These are phyloP conservation scores for Teinopalpus imperialis DNA, from an alignment of 2,888 invertebrate genomes.

Conservation along the genomic window DNA sequence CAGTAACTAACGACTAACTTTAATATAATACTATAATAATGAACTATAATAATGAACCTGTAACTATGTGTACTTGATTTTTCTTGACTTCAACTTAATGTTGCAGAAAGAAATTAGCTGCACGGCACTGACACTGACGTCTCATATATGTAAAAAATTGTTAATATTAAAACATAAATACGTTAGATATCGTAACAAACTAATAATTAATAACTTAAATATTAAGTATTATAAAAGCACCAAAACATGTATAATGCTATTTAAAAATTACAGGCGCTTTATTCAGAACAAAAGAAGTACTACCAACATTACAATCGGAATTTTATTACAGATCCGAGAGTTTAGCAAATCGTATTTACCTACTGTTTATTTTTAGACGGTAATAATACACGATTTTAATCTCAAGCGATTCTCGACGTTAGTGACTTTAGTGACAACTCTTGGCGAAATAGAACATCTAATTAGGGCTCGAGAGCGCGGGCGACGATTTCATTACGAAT, in stretches of 20 bases:
- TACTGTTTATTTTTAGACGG: constrained; percentile 5
- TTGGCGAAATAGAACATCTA: constrained; percentile 44
- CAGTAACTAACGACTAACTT: too few relatives aligned
- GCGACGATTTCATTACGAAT: constrained; percentile 71
- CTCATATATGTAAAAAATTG: too few relatives aligned
- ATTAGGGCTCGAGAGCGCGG: constrained; percentile 52
- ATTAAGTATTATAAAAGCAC: too few relatives aligned
- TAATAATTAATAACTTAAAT: too few relatives aligned
- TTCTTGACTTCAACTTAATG: too few relatives aligned
- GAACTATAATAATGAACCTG: too few relatives aligned
- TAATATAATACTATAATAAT: too few relatives aligned
- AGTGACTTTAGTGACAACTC: constrained; percentile 29
- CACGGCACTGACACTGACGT: too few relatives aligned
- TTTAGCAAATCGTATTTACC: constrained; percentile 19
- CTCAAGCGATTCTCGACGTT: constrained; percentile 28
- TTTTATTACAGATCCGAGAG: constrained; percentile 6
- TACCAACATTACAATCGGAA: background rate
- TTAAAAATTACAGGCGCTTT: constrained; percentile 7
- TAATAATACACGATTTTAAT: constrained; percentile 25
- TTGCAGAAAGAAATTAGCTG: too few relatives aligned
- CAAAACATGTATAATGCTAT: constrained; percentile 1
- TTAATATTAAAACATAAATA: too few relatives aligned
- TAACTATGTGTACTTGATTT: too few relatives aligned
- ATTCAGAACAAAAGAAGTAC: background rate
- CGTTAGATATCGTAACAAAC: too few relatives aligned